phyloP scores from a whole-genome alignment of 1,140 invertebrate genomes.

The Charaxes varanes region DNA sequence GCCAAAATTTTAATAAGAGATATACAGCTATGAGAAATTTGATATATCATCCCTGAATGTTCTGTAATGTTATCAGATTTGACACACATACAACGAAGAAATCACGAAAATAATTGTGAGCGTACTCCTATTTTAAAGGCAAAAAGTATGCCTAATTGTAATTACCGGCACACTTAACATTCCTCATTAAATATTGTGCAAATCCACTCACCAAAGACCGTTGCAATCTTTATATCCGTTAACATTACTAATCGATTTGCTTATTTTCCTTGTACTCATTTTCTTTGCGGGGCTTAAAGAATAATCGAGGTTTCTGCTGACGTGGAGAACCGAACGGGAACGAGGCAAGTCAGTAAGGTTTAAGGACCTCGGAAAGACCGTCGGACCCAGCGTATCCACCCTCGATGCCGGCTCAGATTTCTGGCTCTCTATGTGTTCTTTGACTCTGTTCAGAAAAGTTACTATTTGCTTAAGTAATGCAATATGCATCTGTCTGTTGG shows the following conservation, averaged over 20 bases:
- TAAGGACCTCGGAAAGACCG: slow-evolving; percentile 44
- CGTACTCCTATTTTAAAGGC: background rate
- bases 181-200: slow-evolving; percentile 1
- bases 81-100: too few relatives aligned
- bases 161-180: background rate
- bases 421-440: slow-evolving; percentile 76
- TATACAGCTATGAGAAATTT: too few relatives aligned
- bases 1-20: too few relatives aligned
- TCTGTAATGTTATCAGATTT: too few relatives aligned
- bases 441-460: slow-evolving; percentile 82
- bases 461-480: slow-evolving; percentile 86
- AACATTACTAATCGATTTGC: slow-evolving; percentile 64
- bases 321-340: slow-evolving; percentile 49
- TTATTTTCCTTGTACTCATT: slow-evolving; percentile 55
- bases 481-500: slow-evolving; percentile 85
- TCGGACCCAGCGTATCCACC: slow-evolving; percentile 52
- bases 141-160: background rate
- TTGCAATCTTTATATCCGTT: slow-evolving; percentile 55
- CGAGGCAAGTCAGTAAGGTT: slow-evolving; percentile 73
- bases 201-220: slow-evolving; percentile 42
- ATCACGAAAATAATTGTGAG: too few relatives aligned
- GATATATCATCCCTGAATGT: too few relatives aligned
- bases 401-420: slow-evolving; percentile 27
- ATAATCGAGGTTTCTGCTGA: slow-evolving; percentile 54
- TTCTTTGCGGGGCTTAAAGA: slow-evolving; percentile 44